Conservation (phyloP, 1,140 invertebrate genomes). For the Drosophila murphyi region DNA sequence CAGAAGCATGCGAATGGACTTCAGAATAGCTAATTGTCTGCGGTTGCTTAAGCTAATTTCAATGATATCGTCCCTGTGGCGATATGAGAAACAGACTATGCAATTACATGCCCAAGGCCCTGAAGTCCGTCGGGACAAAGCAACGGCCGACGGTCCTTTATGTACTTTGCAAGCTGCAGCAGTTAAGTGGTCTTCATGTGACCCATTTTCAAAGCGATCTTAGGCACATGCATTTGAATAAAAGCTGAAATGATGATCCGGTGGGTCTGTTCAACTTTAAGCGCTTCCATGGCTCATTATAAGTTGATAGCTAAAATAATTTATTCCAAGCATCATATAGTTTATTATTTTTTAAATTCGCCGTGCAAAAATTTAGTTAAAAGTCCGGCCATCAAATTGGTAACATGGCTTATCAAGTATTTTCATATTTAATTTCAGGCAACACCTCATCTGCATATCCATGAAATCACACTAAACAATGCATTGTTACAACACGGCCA, state of each 20-base stretch:
- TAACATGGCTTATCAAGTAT: no score
- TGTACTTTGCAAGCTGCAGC: not conserved
- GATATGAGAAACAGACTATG: not conserved
- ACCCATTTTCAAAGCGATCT: no score
- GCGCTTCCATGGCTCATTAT: no score
- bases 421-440: not conserved
- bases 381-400: no score
- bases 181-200: no score
- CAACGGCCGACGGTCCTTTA: not conserved
- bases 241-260: no score
- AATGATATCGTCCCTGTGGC: not conserved
- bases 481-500: conserved; percentile 78
- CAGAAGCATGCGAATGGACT: conserved; percentile 4
- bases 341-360: no score
- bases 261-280: no score
- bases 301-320: no score
- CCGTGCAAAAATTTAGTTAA: no score
- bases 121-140: not conserved
- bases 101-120: not conserved
- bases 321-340: no score
- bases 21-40: conserved; percentile 4
- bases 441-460: conserved; percentile 62
- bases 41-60: conserved; percentile 4
- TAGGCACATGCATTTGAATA: no score
- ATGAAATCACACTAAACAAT: conserved; percentile 52